phyloP scores from a whole-genome alignment of 2,797 vertebrate genomes.

The Xiphorhynchus erythropygius region DNA sequence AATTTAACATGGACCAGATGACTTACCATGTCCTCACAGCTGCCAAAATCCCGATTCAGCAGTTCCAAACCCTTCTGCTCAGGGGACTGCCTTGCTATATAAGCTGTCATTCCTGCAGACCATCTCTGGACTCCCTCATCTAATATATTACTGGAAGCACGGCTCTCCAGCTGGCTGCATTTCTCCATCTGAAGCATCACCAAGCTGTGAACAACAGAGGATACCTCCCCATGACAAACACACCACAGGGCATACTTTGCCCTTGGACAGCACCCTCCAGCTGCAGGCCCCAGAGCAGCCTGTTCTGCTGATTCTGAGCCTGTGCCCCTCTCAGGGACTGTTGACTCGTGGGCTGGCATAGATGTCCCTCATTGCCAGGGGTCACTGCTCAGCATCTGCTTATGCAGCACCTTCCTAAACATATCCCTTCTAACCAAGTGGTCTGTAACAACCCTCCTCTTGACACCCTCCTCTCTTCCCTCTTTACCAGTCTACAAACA shows the following conservation, averaged over 20 bases:
- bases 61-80: neutral
- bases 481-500: neutral
- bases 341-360: fast-evolving
- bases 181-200: neutral
- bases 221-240: neutral
- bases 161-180: neutral
- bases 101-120: neutral
- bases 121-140: neutral
- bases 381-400: neutral
- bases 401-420: neutral
- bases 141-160: neutral
- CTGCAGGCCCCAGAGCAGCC: neutral
- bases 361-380: neutral
- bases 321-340: neutral
- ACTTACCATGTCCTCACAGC: neutral
- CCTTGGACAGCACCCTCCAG: fast-evolving
- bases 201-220: neutral
- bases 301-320: neutral
- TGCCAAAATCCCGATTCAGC: neutral
- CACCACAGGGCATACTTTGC: fast-evolving
- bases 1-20: neutral
- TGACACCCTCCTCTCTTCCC: neutral
- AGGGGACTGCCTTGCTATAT: neutral
- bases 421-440: neutral
- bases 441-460: neutral